Conservation (phyloP, 2,888 invertebrate species). For the Orthonevra nobilis region DNA sequence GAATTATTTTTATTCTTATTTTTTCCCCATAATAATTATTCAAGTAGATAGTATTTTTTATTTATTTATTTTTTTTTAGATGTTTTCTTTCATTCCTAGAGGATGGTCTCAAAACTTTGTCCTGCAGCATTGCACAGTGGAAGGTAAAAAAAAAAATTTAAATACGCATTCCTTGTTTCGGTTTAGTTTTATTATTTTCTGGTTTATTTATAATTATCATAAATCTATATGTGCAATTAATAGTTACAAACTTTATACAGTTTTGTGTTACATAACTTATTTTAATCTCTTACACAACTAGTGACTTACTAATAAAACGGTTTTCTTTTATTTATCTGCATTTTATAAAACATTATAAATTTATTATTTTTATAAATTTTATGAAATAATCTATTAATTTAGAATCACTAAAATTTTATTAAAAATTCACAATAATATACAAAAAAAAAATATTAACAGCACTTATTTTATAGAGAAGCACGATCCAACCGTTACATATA, state of each 20-base stretch:
- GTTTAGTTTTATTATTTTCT: constrained; percentile 50
- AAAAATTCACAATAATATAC: constrained; percentile 52
- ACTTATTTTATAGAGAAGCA: constrained; percentile 38
- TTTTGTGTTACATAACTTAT: constrained; percentile 46
- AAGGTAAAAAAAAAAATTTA: no score
- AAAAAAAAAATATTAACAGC: constrained; percentile 37
- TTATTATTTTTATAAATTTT: no score
- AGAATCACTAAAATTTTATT: constrained; percentile 53
- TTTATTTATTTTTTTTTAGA: not conserved
- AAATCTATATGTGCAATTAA: constrained; percentile 59
- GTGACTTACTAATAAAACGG: constrained; percentile 58
- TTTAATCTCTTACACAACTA: constrained; percentile 44
- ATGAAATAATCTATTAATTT: constrained; percentile 43
- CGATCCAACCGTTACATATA: constrained; percentile 39
- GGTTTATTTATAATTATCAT: constrained; percentile 28
- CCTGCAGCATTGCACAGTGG: no score
- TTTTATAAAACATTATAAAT: constrained; percentile 18
- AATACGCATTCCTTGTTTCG: constrained; percentile 13
- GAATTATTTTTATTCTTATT: no score
- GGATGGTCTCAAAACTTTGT: no score
- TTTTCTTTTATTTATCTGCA: constrained; percentile 13
- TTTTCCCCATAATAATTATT: no score
- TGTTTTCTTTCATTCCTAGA: no score
- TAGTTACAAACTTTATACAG: constrained; percentile 64
- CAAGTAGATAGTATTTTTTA: not conserved